Base-by-base conservation (phyloP, 2,888 invertebrate genomes). In the Pandemis cinnamomeana region DNA sequence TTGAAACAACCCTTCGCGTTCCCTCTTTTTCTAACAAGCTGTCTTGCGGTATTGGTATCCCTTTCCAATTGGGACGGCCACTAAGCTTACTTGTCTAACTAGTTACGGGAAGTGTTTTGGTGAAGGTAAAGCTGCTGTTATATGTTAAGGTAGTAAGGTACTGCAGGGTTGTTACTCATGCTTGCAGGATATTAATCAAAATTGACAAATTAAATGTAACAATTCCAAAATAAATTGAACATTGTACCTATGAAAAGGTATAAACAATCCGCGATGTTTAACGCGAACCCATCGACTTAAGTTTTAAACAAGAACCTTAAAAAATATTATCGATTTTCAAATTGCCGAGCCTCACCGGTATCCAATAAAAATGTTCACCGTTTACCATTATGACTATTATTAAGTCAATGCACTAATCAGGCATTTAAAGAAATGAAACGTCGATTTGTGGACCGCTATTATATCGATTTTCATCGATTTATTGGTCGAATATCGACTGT, bases 341-440 rank as follows among this genome's bases (percentile, higher is more conserved):
- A 87, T 85, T 79, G 80, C 80, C 58, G n/a, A 27, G 61, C 66
- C 63, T 71, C 66, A 77, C 76, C 80, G 82, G 81, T 83, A 85
- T 84, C 80, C 84, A 81, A 82, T 83, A 84, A 86, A 89, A 89
- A 87, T 89, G 87, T 82, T 89, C 84, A 87, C 88, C 91, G 89
- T 87, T 91, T 90, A 90, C 84, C 84, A 88, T 91, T 89, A 93
- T 93, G 83, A 91, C 93, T 91, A 91, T 92, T 91, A 94, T 94
- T 92, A 93, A 85, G 87, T 82, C 88, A 91, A 91, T 91, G 87
- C 87, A 88, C 89, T 92, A 91, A 93, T 91, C 91, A 92, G 88
- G 87, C 91, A 94, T 94, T 94, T 94, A 92, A 90, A 94, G 93
- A 94, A 94, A 94, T 93, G 90, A 94, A 94, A 92, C 90, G 91